phyloP scores from a whole-genome alignment of 1,140 invertebrate species.

The Pseudomyrmex cubaensis region DNA sequence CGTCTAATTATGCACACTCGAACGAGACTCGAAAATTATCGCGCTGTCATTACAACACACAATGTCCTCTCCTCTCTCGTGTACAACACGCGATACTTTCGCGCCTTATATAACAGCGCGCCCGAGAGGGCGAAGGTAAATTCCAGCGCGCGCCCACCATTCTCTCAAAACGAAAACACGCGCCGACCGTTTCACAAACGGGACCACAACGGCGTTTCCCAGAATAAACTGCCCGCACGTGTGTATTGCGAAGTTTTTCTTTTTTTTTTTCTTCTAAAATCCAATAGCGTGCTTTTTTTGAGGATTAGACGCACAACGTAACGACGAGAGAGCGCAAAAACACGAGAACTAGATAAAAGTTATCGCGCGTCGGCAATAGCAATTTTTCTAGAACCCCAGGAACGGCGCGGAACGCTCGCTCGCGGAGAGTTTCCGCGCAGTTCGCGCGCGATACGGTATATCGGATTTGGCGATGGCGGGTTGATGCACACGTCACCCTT shows the following conservation, averaged over 20 bases:
- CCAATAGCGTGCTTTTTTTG: not conserved
- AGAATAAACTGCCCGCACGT: not conserved
- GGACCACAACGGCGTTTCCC: not conserved
- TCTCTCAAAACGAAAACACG: conserved; percentile 6
- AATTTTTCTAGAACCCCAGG: conserved; percentile 47
- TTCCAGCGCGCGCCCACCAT: not conserved
- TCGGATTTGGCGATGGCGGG: conserved; percentile 43
- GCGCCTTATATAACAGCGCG: conserved; percentile 26
- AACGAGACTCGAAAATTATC: conserved; percentile 56
- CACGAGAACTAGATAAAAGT: not conserved
- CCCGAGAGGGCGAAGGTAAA: not conserved
- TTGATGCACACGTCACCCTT: conserved; percentile 52
- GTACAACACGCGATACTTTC: conserved; percentile 32
- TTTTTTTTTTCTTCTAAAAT: conserved; percentile 5
- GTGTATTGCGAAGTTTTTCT: not conserved
- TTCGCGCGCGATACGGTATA: conserved; percentile 6
- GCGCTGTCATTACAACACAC: conserved; percentile 34
- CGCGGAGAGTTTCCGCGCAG: not conserved
- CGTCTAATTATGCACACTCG: conserved; percentile 48
- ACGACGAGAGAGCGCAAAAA: not conserved
- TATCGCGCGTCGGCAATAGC: not conserved
- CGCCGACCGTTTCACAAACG: not conserved
- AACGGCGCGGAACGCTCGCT: not conserved
- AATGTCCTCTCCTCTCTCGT: not conserved
- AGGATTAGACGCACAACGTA: not conserved